A percentile compares a stretch with the other conserved stretches of the same genome.
Evolutionary conservation across 2,797 vertebrate species (phyloP).

Genomic region (Octomys mimax): DNA sequence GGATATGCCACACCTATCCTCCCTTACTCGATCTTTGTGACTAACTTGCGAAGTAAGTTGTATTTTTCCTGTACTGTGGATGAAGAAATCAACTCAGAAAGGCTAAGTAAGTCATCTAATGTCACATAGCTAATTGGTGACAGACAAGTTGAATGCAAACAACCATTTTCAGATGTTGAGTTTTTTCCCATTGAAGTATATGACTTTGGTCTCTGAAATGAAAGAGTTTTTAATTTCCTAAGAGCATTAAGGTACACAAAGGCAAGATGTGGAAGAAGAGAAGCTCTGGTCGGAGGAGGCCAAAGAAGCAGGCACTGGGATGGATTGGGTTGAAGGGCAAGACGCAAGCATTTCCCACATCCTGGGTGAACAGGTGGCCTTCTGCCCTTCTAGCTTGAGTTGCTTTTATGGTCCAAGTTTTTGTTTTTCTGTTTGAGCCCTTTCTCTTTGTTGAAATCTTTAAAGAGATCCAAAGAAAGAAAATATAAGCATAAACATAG

Average conservation of each 20-base stretch:
- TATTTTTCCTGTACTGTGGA: background rate
- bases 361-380: background rate
- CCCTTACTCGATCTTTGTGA: background rate
- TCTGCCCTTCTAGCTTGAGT: background rate
- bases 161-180: background rate
- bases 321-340: background rate
- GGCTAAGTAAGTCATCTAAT: slow-evolving; percentile 18
- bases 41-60: slow-evolving; percentile 33
- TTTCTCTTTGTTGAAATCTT: slow-evolving; percentile 37
- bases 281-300: background rate
- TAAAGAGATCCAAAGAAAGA: slow-evolving; percentile 35
- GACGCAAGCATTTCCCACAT: fast-evolving
- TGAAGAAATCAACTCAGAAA: slow-evolving; percentile 66
- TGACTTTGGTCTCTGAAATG: background rate
- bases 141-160: background rate
- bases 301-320: background rate
- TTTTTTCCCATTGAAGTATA: background rate
- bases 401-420: background rate
- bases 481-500: background rate
- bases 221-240: slow-evolving; percentile 28
- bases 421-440: background rate
- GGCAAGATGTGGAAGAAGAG: background rate
- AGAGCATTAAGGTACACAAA: background rate
- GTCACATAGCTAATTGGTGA: background rate
- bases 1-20: background rate